A percentile compares a stretch with the other conserved stretches of the same genome.
Conservation (phyloP, 2,113 vertebrate genomes). For the Rhinolophus sinicus region DNA sequence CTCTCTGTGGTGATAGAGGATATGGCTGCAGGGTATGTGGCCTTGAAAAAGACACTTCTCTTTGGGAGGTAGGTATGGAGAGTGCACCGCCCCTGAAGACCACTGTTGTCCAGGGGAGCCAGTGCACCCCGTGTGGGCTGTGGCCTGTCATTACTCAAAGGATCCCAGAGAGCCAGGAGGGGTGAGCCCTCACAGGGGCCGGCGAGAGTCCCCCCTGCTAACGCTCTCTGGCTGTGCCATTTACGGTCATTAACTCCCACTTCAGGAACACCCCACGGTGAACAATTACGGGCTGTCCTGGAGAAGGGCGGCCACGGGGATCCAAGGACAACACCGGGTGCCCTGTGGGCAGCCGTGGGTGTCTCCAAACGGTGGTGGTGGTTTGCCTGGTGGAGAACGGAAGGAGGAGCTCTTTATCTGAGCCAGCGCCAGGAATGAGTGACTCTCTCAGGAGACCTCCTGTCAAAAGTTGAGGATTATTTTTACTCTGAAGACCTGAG, state of each 20-base stretch:
- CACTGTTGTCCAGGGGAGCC: not conserved
- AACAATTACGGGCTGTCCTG: not conserved
- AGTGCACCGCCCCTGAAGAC: not conserved
- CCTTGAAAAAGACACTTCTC: not conserved
- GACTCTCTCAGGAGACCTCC: not conserved
- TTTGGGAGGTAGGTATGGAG: not conserved
- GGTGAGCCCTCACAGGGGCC: not conserved
- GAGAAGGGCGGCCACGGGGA: not conserved
- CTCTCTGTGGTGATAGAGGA: not conserved
- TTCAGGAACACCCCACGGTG: not conserved
- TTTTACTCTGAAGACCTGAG: not conserved
- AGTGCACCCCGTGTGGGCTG: rapidly evolving
- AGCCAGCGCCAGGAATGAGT: not conserved
- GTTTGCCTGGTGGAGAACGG: rapidly evolving
- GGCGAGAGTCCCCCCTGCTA: rapidly evolving
- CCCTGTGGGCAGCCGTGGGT: not conserved
- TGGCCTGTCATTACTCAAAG: not conserved
- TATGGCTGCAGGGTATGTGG: rapidly evolving
- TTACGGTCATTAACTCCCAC: not conserved
- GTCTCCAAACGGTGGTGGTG: rapidly evolving
- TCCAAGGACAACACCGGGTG: not conserved
- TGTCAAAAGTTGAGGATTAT: not conserved
- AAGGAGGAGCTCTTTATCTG: not conserved
- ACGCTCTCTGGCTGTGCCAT: no score
- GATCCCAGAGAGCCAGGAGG: not conserved